Percentiles rank a stretch among this genome's conserved stretches.
Evolutionary conservation across 2,888 invertebrate genomes (phyloP).

Genomic region (Selenia dentaria): DNA sequence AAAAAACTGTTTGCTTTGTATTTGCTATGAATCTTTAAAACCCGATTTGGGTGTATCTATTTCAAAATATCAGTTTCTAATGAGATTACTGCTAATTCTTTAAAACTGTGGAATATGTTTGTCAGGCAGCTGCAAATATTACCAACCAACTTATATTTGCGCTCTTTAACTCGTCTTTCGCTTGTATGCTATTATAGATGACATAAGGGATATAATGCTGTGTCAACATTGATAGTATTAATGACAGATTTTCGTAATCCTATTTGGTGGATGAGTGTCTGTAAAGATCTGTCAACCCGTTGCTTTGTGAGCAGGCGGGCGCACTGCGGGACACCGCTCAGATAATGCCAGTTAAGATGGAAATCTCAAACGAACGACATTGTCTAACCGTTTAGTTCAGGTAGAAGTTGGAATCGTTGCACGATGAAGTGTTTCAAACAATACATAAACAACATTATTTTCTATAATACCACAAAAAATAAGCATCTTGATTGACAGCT

Average conservation of each 20-base stretch:
- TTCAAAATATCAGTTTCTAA: constrained; percentile 49
- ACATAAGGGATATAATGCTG: constrained; percentile 52
- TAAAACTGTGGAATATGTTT: constrained; percentile 59
- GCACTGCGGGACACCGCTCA: constrained; percentile 68
- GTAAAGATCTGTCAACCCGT: constrained; percentile 82
- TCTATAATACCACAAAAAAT: constrained; percentile 66
- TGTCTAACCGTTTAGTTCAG: constrained; percentile 67
- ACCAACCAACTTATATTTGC: constrained; percentile 44
- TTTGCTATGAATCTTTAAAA: too few relatives aligned
- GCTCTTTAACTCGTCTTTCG: constrained; percentile 33
- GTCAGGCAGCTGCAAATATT: constrained; percentile 58
- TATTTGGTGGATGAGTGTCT: constrained; percentile 67
- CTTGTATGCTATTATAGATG: constrained; percentile 17
- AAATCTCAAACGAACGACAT: constrained; percentile 74
- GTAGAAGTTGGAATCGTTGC: constrained; percentile 52
- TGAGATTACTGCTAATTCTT: constrained; percentile 68
- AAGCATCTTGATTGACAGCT: constrained; percentile 55
- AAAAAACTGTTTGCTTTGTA: too few relatives aligned
- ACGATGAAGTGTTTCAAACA: constrained; percentile 70
- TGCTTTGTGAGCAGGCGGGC: constrained; percentile 78
- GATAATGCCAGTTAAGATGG: constrained; percentile 81
- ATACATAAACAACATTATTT: constrained; percentile 79
- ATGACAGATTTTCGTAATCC: constrained; percentile 73
- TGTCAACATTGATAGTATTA: constrained; percentile 42
- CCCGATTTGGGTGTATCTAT: constrained; percentile 28